These are phyloP conservation scores for Flabesymbios commensalis DNA, from an alignment of 2,888 invertebrate genomes.

Conservation along the genomic window DNA sequence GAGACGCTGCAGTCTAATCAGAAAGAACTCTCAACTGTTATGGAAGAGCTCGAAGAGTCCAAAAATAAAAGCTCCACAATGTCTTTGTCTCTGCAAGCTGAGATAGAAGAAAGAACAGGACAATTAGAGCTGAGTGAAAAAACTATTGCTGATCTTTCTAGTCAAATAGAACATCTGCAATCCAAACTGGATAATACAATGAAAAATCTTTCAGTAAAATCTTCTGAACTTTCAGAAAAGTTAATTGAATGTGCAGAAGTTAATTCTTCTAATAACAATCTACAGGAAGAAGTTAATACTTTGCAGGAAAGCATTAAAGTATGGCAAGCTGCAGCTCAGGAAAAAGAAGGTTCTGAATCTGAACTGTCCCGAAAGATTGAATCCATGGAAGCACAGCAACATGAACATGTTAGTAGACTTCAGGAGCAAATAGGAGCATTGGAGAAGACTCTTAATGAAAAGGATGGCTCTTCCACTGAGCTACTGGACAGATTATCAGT, in stretches of 20 bases:
- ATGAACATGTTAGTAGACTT: not conserved
- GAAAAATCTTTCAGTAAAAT: too few relatives aligned
- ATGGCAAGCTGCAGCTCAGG: too few relatives aligned
- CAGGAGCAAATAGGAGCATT: conserved; percentile 14
- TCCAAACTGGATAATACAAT: conserved; percentile 5
- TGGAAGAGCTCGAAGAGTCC: conserved; percentile 19
- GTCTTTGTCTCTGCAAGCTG: too few relatives aligned
- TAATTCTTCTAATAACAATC: too few relatives aligned
- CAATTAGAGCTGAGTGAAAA: not conserved
- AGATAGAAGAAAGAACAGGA: conserved; percentile 1
- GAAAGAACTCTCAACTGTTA: conserved; percentile 9
- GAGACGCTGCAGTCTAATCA: conserved; percentile 13
- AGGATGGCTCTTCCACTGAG: conserved; percentile 10
- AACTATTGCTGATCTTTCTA: not conserved
- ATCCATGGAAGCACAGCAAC: not conserved
- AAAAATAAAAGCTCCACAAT: conserved; percentile 3
- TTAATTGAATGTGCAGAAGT: too few relatives aligned
- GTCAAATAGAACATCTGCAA: not conserved
- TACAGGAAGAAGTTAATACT: too few relatives aligned
- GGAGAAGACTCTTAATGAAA: conserved; percentile 14
- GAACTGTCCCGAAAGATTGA: too few relatives aligned
- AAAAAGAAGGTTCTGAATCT: not conserved
- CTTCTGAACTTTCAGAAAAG: too few relatives aligned
- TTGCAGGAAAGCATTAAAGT: too few relatives aligned
- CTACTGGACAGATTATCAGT: conserved; percentile 7